These are phyloP conservation scores for Anoncus sp. DNA, from an alignment of 2,888 invertebrate genomes.

Conservation along the genomic window DNA sequence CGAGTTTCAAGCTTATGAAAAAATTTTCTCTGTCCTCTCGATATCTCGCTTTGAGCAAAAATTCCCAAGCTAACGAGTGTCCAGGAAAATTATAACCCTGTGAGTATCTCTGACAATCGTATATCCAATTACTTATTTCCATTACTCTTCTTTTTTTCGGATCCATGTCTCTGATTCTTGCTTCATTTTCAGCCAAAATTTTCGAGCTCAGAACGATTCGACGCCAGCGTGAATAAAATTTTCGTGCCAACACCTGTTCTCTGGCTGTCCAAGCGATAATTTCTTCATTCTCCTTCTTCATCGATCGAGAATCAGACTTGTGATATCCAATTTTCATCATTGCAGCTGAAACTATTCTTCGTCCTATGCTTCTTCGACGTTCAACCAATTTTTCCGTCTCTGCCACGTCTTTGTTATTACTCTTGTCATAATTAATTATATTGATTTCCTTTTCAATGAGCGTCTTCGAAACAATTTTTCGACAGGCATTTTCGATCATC, in stretches of 20 bases:
- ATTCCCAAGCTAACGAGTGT: slow-evolving; percentile 83
- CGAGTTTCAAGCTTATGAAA: slow-evolving; percentile 82
- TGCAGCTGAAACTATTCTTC: slow-evolving; percentile 60
- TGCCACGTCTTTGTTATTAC: neutral
- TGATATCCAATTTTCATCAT: slow-evolving; percentile 54
- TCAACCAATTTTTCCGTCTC: slow-evolving; percentile 21
- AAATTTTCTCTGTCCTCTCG: slow-evolving; percentile 84
- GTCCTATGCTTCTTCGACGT: slow-evolving; percentile 32
- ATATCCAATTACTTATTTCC: slow-evolving; percentile 80
- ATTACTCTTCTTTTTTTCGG: slow-evolving; percentile 76
- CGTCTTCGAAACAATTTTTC: slow-evolving; percentile 8
- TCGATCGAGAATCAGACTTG: slow-evolving; percentile 9
- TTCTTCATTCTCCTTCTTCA: neutral
- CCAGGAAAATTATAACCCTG: slow-evolving; percentile 81
- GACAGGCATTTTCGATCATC: neutral
- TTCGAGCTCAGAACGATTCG: slow-evolving; percentile 61
- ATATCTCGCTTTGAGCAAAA: slow-evolving; percentile 84
- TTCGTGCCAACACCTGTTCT: slow-evolving; percentile 68
- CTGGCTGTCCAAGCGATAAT: slow-evolving; percentile 57
- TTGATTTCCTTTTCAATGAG: neutral
- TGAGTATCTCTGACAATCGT: slow-evolving; percentile 82
- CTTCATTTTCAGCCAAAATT: slow-evolving; percentile 58
- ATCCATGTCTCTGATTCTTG: slow-evolving; percentile 70
- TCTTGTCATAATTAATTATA: neutral
- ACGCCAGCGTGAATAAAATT: slow-evolving; percentile 71